phyloP scores from a whole-genome alignment of 2,797 vertebrate genomes.

The Epinephelus malabaricus region DNA sequence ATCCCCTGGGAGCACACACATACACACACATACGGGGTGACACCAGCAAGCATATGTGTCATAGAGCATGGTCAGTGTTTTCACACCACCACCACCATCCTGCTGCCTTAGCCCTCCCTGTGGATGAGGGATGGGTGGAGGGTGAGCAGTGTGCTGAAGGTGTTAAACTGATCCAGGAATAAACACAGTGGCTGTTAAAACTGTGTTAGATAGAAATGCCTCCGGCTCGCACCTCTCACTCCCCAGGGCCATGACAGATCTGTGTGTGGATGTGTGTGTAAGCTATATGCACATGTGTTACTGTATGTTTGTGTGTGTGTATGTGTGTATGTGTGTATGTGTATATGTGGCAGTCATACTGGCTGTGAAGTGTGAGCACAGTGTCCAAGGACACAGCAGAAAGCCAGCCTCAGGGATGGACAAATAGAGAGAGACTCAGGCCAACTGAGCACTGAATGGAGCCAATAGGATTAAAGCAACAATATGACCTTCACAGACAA shows the following conservation, averaged over 20 bases:
- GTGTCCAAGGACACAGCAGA: constrained; percentile 74
- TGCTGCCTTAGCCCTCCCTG: constrained; percentile 43
- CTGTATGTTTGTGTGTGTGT: not conserved
- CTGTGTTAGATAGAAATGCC: constrained; percentile 64
- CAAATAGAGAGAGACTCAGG: constrained; percentile 38
- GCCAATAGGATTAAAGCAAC: constrained; percentile 71
- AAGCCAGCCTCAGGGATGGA: constrained; percentile 57
- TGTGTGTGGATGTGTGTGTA: constrained; percentile 21
- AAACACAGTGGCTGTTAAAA: constrained; percentile 68
- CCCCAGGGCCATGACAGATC: constrained; percentile 48
- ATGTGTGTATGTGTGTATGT: constrained; percentile 1
- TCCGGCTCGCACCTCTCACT: constrained; percentile 58
- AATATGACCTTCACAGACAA: constrained; percentile 72
- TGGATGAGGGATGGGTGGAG: constrained; percentile 32
- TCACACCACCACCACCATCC: constrained; percentile 42
- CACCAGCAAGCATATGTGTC: constrained; percentile 48
- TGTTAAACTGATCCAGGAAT: constrained; percentile 72
- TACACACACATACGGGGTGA: not conserved
- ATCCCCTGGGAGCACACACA: constrained; percentile 20
- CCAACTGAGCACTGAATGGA: constrained; percentile 54
- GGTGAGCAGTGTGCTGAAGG: constrained; percentile 41
- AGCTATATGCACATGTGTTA: not conserved
- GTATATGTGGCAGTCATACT: constrained; percentile 6
- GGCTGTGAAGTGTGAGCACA: constrained; percentile 57
- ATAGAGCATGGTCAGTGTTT: constrained; percentile 42